Base-by-base conservation (phyloP, 2,888 invertebrate species). In the Caenorhabditis sp. region DNA sequence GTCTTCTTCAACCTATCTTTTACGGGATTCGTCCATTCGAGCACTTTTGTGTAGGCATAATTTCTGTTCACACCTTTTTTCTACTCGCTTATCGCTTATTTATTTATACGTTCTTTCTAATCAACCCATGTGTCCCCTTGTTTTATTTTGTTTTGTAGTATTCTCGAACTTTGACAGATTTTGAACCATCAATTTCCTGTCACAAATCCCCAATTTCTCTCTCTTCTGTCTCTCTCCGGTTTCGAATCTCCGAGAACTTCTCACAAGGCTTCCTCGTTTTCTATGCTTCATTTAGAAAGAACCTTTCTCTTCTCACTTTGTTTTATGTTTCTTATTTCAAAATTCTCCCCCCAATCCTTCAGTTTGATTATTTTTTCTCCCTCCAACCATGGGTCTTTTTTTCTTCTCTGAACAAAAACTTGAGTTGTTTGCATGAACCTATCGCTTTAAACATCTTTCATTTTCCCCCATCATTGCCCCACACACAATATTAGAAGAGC, bases 1-100 rank as follows among this genome's bases (percentile, higher is more conserved):
- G 95, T 28, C 93, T 99, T n/a, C n/a, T n/a, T 0, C 98, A 99
- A 93, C 98, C 98, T 0, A 94, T 98, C 87, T 98, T 99, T 94
- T 99, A 99, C 93, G 95, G 96, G 2, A 94, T 98, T 76, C 94
- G 99, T 10, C 99, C 99, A 0, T 93, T 99, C 89, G 16, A 87
- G 87, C 38, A 89, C 89, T n/a, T 89, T 89, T 70, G 89, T 89
- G 63, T 89, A 72, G 69, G 41, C 16, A n/a, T n/a, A n/a, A n/a
- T n/a, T n/a, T n/a, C n/a, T n/a, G 22, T 6, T n/a, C n/a, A n/a
- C 10, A 54, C 35, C 35, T 22, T 22, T n/a, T 41, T 28, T 44
- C 47, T 22, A 51, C 22, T 54, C 59, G 68, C 80, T 79, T 79
- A 61, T n/a, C 70, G 72, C 79, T 77, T 80, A 72, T 80, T 80